Evolutionary conservation across 2,113 vertebrate genomes (phyloP).

Genomic region (Trogon surrucura): DNA sequence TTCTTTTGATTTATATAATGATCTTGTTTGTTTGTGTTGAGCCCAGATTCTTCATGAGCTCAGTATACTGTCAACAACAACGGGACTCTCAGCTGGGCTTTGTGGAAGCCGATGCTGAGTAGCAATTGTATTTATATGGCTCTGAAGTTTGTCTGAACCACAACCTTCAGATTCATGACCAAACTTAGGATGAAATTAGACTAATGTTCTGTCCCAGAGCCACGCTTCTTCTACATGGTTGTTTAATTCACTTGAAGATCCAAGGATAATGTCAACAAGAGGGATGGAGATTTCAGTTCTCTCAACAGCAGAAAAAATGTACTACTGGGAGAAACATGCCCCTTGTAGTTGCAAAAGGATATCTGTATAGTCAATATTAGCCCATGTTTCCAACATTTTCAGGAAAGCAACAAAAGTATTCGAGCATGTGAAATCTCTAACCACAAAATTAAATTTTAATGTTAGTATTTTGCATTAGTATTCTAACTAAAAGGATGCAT

Average conservation of each 20-base stretch:
- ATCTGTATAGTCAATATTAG: not conserved
- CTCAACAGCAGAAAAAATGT: not conserved
- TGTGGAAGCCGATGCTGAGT: not conserved
- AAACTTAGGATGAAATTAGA: conserved; percentile 15
- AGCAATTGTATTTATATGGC: not conserved
- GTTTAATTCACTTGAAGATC: not conserved
- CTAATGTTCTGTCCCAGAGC: not conserved
- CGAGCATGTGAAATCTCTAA: not conserved
- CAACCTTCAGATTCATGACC: conserved; percentile 37
- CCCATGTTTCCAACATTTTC: not conserved
- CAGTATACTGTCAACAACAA: conserved; percentile 61
- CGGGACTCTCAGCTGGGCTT: conserved; percentile 8
- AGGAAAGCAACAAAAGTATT: not conserved
- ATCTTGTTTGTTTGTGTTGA: conserved; percentile 25
- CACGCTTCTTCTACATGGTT: not conserved
- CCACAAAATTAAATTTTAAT: not conserved
- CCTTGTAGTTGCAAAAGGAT: not conserved
- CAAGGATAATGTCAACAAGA: not conserved
- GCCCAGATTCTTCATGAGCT: conserved; percentile 21
- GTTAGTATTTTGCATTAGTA: not conserved
- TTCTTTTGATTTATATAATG: conserved; percentile 65
- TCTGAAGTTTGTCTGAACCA: conserved; percentile 38
- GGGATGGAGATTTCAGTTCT: not conserved
- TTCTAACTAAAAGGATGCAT: not conserved
- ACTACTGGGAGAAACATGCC: not conserved